Evolutionary conservation across 2,888 invertebrate species (phyloP).

Genomic region (Thymelicus acteon): DNA sequence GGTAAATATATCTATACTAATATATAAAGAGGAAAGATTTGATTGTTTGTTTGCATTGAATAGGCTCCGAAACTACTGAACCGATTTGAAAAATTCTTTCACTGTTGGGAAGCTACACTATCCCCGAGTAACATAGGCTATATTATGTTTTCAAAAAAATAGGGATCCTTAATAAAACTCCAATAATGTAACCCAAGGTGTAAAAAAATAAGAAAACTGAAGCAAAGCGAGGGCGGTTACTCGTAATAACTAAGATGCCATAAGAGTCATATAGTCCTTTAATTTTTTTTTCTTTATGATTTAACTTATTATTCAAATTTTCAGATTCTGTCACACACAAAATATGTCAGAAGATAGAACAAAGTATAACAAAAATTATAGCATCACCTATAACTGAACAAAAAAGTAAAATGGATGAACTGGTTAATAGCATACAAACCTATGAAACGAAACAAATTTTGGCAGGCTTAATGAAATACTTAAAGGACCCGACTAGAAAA

Average conservation of each 20-base stretch:
- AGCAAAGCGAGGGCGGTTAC: too few species aligned
- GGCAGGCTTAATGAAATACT: constrained; percentile 60
- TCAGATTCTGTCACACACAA: constrained; percentile 55
- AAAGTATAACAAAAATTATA: constrained; percentile 52
- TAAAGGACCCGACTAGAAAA: constrained; percentile 63
- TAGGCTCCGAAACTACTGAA: too few species aligned
- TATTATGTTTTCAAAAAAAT: too few species aligned
- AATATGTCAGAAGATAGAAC: constrained; percentile 57
- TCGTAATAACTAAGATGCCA: neutral
- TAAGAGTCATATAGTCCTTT: too few species aligned
- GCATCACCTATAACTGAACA: constrained; percentile 51
- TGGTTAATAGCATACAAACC: constrained; percentile 58
- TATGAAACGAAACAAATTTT: constrained; percentile 58
- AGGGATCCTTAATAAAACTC: too few species aligned
- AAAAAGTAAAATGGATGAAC: constrained; percentile 55
- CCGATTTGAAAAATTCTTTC: too few species aligned
- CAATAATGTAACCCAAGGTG: too few species aligned
- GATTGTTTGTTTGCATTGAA: too few species aligned
- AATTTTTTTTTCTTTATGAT: neutral
- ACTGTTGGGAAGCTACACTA: too few species aligned
- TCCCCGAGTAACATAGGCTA: too few species aligned
- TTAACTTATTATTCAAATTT: constrained; percentile 44
- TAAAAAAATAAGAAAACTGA: too few species aligned
- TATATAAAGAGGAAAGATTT: too few species aligned
- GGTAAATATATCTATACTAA: constrained; percentile 62